Evolutionary conservation across 2,113 vertebrate genomes (phyloP).

Genomic region (Gracilinanus agilis): DNA sequence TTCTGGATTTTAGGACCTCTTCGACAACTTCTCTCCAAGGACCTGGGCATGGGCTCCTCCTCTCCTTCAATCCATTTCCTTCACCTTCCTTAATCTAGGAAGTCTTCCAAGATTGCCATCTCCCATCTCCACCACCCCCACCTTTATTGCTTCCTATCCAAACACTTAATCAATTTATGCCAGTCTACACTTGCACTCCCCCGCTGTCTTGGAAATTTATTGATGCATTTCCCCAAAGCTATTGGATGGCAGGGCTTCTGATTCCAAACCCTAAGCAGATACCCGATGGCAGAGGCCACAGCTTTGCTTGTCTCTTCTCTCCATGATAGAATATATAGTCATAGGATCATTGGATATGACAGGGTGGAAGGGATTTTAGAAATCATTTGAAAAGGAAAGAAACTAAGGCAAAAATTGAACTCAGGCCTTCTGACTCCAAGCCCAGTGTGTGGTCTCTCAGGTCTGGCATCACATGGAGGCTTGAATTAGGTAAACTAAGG

Average conservation of each 20-base stretch:
- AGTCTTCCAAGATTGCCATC: neutral
- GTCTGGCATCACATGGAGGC: neutral
- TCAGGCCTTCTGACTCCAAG: neutral
- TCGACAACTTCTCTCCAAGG: neutral
- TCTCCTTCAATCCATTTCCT: neutral
- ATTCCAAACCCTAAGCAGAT: neutral
- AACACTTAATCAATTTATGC: neutral
- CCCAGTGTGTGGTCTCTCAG: neutral
- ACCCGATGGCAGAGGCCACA: neutral
- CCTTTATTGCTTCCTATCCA: neutral
- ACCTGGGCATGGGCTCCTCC: neutral
- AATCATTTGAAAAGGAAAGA: neutral
- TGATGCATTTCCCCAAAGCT: neutral
- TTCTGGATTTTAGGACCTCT: neutral
- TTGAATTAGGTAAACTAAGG: neutral
- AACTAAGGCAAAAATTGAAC: neutral
- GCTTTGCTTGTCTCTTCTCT: neutral
- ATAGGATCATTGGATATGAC: neutral
- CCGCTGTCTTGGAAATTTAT: neutral
- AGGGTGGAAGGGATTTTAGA: neutral
- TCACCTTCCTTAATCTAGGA: neutral
- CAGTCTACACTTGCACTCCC: neutral
- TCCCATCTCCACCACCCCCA: too few relatives aligned
- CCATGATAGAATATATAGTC: neutral
- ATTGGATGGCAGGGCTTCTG: neutral